Percentiles rank a stretch among this genome's conserved stretches.
Conservation (phyloP, 2,888 invertebrate species). For the Sinotaia quadrata region DNA sequence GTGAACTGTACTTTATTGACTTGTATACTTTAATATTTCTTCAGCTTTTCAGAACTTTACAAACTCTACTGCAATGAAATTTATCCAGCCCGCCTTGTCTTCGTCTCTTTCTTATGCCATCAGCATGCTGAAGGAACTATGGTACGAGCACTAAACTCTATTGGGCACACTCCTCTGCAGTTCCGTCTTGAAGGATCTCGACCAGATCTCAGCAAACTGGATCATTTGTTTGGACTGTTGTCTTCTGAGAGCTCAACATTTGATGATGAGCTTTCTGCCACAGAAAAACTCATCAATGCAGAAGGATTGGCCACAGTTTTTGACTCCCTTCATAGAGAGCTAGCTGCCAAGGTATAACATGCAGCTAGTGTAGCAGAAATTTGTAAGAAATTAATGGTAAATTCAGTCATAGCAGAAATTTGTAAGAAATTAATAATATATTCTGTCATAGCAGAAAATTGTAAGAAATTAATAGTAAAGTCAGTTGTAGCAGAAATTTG, state of each 20-base stretch:
- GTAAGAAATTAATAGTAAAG: no score
- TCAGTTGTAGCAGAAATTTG: no score
- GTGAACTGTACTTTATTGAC: no score
- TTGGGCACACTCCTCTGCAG: constrained; percentile 59
- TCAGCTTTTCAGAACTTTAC: constrained; percentile 64
- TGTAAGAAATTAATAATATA: background rate
- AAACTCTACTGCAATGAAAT: constrained; percentile 68
- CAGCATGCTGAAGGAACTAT: constrained; percentile 68
- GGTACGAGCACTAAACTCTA: constrained; percentile 52
- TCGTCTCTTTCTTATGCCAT: constrained; percentile 69
- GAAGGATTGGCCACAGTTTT: constrained; percentile 47
- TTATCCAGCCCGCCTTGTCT: constrained; percentile 68
- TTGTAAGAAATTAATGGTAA: background rate
- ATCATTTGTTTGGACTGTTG: constrained; percentile 68
- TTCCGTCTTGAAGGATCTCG: constrained; percentile 61
- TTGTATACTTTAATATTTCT: constrained; percentile 31
- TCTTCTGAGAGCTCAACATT: constrained; percentile 59
- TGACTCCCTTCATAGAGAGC: constrained; percentile 13
- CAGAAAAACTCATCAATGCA: constrained; percentile 44
- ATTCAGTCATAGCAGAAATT: background rate
- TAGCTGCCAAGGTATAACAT: no score
- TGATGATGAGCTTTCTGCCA: constrained; percentile 49
- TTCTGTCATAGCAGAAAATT: background rate
- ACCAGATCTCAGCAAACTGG: constrained; percentile 71
- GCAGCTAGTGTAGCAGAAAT: no score